phyloP scores from a whole-genome alignment of 2,888 invertebrate genomes.

The Andrena marginata region DNA sequence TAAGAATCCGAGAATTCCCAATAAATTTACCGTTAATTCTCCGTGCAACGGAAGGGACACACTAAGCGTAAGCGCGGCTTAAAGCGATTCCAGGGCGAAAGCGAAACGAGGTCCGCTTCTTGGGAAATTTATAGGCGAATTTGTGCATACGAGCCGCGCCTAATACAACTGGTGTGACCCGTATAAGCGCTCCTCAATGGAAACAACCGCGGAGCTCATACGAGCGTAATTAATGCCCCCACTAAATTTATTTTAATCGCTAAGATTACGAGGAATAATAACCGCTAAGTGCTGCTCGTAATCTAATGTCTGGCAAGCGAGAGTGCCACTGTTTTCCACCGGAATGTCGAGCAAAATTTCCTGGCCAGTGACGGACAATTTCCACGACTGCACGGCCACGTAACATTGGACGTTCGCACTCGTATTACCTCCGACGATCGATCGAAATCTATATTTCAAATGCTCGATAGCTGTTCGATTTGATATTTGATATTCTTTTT shows the following conservation, averaged over 20 bases:
- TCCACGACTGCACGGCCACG: slow-evolving; percentile 2
- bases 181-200: slow-evolving; percentile 59
- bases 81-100: slow-evolving; percentile 19
- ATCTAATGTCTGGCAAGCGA: slow-evolving; percentile 50
- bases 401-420: background rate
- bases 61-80: slow-evolving; percentile 35
- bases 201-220: slow-evolving; percentile 66
- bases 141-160: slow-evolving; percentile 56
- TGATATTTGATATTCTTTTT: slow-evolving; percentile 2
- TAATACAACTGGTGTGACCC: slow-evolving; percentile 52
- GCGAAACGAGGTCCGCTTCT: slow-evolving; percentile 36
- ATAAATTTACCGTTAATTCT: slow-evolving; percentile 2
- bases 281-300: slow-evolving; percentile 78
- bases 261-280: slow-evolving; percentile 81
- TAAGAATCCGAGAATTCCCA: background rate
- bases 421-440: background rate
- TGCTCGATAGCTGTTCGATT: background rate
- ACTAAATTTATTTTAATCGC: slow-evolving; percentile 83
- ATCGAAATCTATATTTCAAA: background rate
- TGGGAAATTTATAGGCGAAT: slow-evolving; percentile 64
- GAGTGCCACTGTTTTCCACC: slow-evolving; percentile 16
- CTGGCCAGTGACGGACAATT: slow-evolving; percentile 8
- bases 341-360: slow-evolving; percentile 10
- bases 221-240: slow-evolving; percentile 78
- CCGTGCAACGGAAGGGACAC: background rate